Base-by-base conservation (phyloP, 2,888 invertebrate species). In the Eilema griseolum region DNA sequence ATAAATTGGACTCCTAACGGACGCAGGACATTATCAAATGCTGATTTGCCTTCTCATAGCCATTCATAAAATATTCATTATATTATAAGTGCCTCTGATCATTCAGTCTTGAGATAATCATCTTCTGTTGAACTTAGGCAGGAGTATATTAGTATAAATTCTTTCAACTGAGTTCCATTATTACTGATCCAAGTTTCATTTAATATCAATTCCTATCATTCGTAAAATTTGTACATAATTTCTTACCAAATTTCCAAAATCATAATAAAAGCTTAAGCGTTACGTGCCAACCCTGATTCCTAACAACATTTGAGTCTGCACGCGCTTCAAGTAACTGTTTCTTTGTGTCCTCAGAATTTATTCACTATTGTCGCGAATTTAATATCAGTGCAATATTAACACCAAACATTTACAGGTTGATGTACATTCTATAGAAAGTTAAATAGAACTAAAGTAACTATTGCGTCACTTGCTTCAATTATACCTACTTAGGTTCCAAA, bases 271-370 rank as follows among this genome's bases (percentile, higher is more conserved):
- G 26, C 16, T 16, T 16, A 59, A 59, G 0, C 28, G 1, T 59
- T 2, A 61, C 28, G 63, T 57, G 72, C 5, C 70, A 81, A 62
- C 79, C 80, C 77, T 82, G 60, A 66, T 65, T 66, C 67, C 79
- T 73, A 75, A 79, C 70, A 73, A 62, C 62, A 68, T 61, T 72
- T 61, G 59, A 76, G 80, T 74, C 71, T 75, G 75, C 74, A 78
- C 73, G 72, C 68, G 76, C 83, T 72, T 83, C 80, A 74, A 84
- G 23, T 84, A 85, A 83, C 80, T 75, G 78, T 83, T 79, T 76
- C 85, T 81, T 81, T 81, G 80, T 85, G 73, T 73, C 74, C 71
- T 66, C 75, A 66, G 74, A 79, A 79, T 83, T 80, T 83, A 85
- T 80, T 77, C 70, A 66, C 70, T 76, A 84, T 83, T 81, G 81